These are phyloP conservation scores for Zygothrica quintamaculata DNA, from an alignment of 2,888 invertebrate genomes.

Conservation along the genomic window DNA sequence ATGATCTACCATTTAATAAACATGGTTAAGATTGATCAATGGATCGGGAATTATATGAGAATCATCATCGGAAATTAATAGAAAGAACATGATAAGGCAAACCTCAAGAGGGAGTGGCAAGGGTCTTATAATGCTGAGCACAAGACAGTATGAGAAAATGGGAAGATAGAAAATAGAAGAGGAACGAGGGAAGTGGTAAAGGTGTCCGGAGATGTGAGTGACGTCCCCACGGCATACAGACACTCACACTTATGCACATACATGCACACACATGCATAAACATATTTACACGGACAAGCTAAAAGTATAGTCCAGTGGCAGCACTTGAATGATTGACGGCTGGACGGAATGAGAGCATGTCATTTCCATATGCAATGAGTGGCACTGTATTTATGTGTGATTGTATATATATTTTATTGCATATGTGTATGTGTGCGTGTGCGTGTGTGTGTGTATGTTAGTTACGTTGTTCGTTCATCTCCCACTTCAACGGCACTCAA, in stretches of 20 bases:
- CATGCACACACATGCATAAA: too few species aligned
- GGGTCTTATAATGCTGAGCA: conserved; percentile 24
- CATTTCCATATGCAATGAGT: conserved; percentile 35
- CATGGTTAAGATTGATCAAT: too few species aligned
- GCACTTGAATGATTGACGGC: conserved; percentile 55
- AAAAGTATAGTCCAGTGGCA: conserved; percentile 1
- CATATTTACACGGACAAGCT: not conserved
- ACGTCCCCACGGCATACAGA: conserved; percentile 6
- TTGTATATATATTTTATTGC: conserved; percentile 14
- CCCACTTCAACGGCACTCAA: conserved; percentile 53
- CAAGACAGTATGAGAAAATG: too few species aligned
- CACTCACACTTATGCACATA: not conserved
- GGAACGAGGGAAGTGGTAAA: conserved; percentile 1
- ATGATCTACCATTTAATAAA: too few species aligned
- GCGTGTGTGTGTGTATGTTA: conserved; percentile 19
- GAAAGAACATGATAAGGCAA: conserved; percentile 21
- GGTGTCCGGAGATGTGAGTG: not conserved
- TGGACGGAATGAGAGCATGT: conserved; percentile 52
- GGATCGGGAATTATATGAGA: conserved; percentile 5
- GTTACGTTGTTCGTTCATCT: conserved; percentile 25
- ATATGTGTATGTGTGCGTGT: conserved; percentile 18
- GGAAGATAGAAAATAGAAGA: too few species aligned
- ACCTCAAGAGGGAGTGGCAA: not conserved
- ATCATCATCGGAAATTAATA: conserved; percentile 31
- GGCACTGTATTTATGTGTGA: not conserved